phyloP scores from a whole-genome alignment of 2,797 vertebrate species.

The Masticophis lateralis region DNA sequence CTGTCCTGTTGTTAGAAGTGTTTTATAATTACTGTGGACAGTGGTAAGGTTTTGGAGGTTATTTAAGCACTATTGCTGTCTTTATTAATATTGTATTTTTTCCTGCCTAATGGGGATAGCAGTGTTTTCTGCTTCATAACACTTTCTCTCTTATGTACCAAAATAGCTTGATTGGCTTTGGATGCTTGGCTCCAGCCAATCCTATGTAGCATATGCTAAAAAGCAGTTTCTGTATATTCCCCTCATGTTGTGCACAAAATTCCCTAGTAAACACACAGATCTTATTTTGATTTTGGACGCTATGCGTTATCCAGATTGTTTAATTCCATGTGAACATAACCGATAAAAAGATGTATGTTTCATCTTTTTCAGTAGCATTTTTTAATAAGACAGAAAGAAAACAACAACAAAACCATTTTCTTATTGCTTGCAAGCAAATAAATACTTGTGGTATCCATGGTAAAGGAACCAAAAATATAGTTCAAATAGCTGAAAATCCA shows the following conservation, averaged over 20 bases:
- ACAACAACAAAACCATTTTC: not conserved
- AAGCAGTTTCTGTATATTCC: not conserved
- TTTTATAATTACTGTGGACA: not conserved
- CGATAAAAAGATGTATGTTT: not conserved
- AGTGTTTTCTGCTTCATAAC: not conserved
- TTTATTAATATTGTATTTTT: not conserved
- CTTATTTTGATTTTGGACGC: not conserved
- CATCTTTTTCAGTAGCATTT: not conserved
- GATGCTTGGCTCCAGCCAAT: not conserved
- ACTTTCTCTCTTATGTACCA: not conserved
- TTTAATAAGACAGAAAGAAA: not conserved
- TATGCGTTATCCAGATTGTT: not conserved
- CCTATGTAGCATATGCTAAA: not conserved
- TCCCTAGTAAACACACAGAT: not conserved
- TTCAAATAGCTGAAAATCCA: constrained; percentile 16
- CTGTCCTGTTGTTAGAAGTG: not conserved
- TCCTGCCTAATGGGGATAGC: not conserved
- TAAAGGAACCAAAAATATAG: not conserved
- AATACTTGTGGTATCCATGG: not conserved
- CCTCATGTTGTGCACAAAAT: not conserved
- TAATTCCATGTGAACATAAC: not conserved
- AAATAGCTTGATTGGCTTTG: not conserved
- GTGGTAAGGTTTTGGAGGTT: not conserved
- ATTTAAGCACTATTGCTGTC: not conserved
- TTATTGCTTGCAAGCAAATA: not conserved